phyloP scores from a whole-genome alignment of 64 coral and sea anemone genomes.

The Platygyra sinensis region DNA sequence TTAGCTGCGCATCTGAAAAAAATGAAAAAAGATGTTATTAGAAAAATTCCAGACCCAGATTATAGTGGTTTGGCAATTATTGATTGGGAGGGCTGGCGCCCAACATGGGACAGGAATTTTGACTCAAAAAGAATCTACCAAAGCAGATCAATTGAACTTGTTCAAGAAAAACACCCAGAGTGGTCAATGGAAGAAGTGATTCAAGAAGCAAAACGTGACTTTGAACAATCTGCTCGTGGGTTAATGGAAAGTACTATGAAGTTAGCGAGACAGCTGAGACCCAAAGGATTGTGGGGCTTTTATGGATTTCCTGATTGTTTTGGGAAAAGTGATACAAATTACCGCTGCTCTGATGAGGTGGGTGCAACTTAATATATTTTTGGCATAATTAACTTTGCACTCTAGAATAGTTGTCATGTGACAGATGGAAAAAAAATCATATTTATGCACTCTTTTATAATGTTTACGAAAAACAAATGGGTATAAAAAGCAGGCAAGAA shows the following conservation, averaged over 20 bases:
- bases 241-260: conserved; percentile 87
- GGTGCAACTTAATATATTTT: background rate
- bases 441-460: no score
- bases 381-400: no score
- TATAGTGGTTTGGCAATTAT: conserved; percentile 90
- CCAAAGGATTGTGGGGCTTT: conserved; percentile 92
- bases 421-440: no score
- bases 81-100: conserved; percentile 98
- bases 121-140: conserved; percentile 84
- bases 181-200: conserved; percentile 80
- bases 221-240: conserved; percentile 73
- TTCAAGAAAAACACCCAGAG: conserved; percentile 70
- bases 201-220: conserved; percentile 67
- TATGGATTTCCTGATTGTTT: conserved; percentile 98
- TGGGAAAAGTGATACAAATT: conserved; percentile 67
- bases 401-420: no score
- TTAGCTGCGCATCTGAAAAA: conserved; percentile 75
- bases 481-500: no score
- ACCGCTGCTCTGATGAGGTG: conserved; percentile 81
- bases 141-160: conserved; percentile 78
- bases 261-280: conserved; percentile 77
- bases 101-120: conserved; percentile 89
- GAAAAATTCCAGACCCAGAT: conserved; percentile 84
- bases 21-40: conserved; percentile 70
- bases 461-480: no score